Evolutionary conservation across 2,888 invertebrate genomes (phyloP).

Genomic region (Eulithis testata): DNA sequence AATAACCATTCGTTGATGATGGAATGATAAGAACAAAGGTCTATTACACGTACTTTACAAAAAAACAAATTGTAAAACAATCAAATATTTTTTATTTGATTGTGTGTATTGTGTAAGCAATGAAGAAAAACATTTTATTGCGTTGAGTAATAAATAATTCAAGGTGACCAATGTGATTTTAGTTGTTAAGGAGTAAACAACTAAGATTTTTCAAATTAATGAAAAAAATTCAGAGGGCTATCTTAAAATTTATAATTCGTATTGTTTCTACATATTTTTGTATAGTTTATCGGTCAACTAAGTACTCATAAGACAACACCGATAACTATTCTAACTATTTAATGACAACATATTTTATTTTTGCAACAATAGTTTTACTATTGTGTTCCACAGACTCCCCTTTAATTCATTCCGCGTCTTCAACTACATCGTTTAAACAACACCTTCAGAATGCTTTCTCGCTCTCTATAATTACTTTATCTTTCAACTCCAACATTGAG

Average conservation of each 20-base stretch:
- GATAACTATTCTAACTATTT: no score
- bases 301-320: no score
- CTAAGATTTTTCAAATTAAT: no score
- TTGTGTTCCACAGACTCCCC: no score
- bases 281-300: not conserved
- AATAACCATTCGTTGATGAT: not conserved
- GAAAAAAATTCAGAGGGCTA: not conserved
- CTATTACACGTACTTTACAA: not conserved
- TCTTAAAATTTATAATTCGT: not conserved
- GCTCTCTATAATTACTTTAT: constrained; percentile 12
- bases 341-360: no score
- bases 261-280: no score
- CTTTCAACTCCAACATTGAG: constrained; percentile 16
- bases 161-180: not conserved
- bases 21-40: not conserved
- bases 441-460: not conserved
- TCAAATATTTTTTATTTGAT: constrained; percentile 2
- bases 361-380: no score
- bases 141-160: not conserved
- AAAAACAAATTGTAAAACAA: not conserved
- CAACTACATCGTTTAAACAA: not conserved
- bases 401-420: not conserved
- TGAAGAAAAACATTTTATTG: not conserved
- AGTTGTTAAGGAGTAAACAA: not conserved
- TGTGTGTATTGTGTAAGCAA: not conserved